These are phyloP conservation scores for Atrichornis clamosus DNA, from an alignment of 2,113 vertebrate species.

Conservation along the genomic window DNA sequence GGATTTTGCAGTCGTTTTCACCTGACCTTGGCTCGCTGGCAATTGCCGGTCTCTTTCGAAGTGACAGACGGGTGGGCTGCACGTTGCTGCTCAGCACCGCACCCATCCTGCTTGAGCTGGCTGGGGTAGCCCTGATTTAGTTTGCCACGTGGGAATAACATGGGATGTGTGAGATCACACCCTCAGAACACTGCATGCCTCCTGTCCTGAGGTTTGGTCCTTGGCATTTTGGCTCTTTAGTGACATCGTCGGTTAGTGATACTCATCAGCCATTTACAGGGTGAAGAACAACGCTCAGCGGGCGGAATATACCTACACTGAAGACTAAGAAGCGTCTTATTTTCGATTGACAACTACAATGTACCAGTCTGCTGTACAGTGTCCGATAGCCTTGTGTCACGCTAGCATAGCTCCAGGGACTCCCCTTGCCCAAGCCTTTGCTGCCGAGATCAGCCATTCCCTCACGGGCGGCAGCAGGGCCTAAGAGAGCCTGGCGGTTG, in stretches of 20 bases:
- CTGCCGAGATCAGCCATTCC: neutral
- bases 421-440: neutral
- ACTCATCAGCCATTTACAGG: neutral
- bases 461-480: neutral
- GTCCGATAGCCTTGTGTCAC: rapidly evolving
- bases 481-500: neutral
- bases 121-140: neutral
- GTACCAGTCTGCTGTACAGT: neutral
- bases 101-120: rapidly evolving
- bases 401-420: rapidly evolving
- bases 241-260: rapidly evolving
- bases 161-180: rapidly evolving
- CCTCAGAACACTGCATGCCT: neutral
- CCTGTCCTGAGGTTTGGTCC: neutral
- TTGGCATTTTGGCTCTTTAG: neutral
- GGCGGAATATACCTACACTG: neutral
- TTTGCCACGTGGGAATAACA: neutral
- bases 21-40: neutral
- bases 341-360: neutral
- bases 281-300: neutral
- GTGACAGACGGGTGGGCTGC: neutral
- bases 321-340: neutral
- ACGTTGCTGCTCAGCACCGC: neutral
- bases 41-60: neutral
- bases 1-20: rapidly evolving